These are phyloP conservation scores for Scomberomorus guttatus DNA, from an alignment of 2,797 vertebrate species.

Conservation along the genomic window DNA sequence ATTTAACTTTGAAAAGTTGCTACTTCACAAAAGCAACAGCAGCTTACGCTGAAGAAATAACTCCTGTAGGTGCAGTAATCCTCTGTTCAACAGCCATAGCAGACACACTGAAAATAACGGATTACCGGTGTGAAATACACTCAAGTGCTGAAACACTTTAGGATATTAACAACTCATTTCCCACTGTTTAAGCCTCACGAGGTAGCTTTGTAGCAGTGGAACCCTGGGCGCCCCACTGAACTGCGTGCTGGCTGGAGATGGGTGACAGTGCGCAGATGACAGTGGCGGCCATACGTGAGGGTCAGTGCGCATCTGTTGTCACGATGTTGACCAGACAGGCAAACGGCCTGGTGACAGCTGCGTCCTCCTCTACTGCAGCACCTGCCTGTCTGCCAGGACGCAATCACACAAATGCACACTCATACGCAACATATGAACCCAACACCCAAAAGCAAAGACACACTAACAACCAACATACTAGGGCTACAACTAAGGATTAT, in stretches of 20 bases:
- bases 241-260: conserved; percentile 42
- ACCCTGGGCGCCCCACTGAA: conserved; percentile 17
- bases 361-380: conserved; percentile 64
- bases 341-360: conserved; percentile 78
- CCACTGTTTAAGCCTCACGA: conserved; percentile 53
- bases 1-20: conserved; percentile 60
- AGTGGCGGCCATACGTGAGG: conserved; percentile 53
- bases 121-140: conserved; percentile 70
- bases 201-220: conserved; percentile 24
- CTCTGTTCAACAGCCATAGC: conserved; percentile 66
- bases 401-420: conserved; percentile 40
- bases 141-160: conserved; percentile 68
- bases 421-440: conserved; percentile 7
- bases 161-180: conserved; percentile 73
- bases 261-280: conserved; percentile 55
- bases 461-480: not conserved
- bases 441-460: conserved; percentile 1
- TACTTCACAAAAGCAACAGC: conserved; percentile 59
- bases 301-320: conserved; percentile 82
- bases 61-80: conserved; percentile 77
- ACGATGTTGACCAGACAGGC: conserved; percentile 76
- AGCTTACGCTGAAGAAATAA: conserved; percentile 75
- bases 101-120: conserved; percentile 64
- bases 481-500: not conserved
- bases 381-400: conserved; percentile 67